Evolutionary conservation across 2,888 invertebrate species (phyloP), one percentile per base, ranked within the genome.

Genomic region (Athrips mouffetella): DNA sequence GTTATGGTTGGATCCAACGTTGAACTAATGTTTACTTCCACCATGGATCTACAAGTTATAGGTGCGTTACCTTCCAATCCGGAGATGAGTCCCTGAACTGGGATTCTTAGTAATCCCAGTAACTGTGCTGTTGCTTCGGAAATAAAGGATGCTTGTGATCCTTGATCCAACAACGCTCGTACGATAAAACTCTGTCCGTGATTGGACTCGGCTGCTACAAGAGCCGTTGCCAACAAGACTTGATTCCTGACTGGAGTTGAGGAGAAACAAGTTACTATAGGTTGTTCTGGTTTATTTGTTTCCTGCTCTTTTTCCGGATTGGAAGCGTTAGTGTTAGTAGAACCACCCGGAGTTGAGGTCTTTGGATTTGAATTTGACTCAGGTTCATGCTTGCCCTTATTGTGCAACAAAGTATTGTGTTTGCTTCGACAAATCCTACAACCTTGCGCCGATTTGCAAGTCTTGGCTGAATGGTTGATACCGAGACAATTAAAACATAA

Each of bases 111-210:
- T 3, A 58, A 29, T 2, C 57, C 56, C 1, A 56, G 46, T 2
- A 47, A 30, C 15, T 55, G 54, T 10, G 53, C 54, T 6, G 51
- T 46, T 8, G 51, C 45, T 29, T 63, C 62, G 0, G 60, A 59
- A 0, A 65, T 33, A 33, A 64, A 61, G 0, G 56, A 57, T 0
- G 54, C 57, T 5, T 60, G 60, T 3, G 60, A 62, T 2, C 59
- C 62, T 44, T 59, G 62, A 30, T 65, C 61, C 6, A 65, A 4
- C 8, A 66, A 49, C n/a, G 4, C 57, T 55, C 30, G 62, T 49
- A 1, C 62, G 3, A 4, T 45, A 10, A 0, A 41, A 23, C 4
- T 23, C 16, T 3, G n/a, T 3, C 59, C 60, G 3, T 45, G 45
- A 37, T 30, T 54, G 3, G 57, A 39, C 30, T 48, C 29, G 2